phyloP scores from a whole-genome alignment of 2,888 invertebrate genomes.

The Parascotia fuliginaria region DNA sequence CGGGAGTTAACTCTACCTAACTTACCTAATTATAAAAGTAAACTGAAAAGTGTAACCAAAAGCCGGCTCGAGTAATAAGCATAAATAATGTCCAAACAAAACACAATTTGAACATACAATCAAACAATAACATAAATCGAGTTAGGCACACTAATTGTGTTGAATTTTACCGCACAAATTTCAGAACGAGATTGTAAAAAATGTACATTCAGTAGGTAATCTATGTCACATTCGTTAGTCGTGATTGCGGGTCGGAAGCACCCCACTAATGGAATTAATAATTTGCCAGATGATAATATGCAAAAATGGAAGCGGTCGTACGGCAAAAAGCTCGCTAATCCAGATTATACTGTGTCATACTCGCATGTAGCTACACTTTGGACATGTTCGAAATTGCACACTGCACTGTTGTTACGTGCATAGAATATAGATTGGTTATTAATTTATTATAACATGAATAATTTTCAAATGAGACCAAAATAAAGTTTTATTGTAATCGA shows the following conservation, averaged over 20 bases:
- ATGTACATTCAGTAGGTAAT: conserved; percentile 13
- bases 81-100: background rate
- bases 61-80: background rate
- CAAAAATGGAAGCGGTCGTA: conserved; percentile 32
- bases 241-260: conserved; percentile 35
- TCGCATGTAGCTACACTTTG: background rate
- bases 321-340: conserved; percentile 1
- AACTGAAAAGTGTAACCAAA: too few species aligned
- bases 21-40: too few species aligned
- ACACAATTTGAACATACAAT: conserved; percentile 10
- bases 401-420: background rate
- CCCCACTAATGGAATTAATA: conserved; percentile 49
- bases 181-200: conserved; percentile 13
- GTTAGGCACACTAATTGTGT: conserved; percentile 23
- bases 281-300: conserved; percentile 49
- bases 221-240: conserved; percentile 40
- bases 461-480: too few species aligned
- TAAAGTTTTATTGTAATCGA: too few species aligned
- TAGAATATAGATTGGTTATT: too few species aligned
- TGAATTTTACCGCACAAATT: conserved; percentile 13
- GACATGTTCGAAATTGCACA: background rate
- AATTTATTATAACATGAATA: too few species aligned
- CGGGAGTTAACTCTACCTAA: too few species aligned
- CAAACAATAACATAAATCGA: conserved; percentile 20
- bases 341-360: conserved; percentile 3